Conservation (phyloP, 2,888 invertebrate species). For the Cremastinae sp. region DNA sequence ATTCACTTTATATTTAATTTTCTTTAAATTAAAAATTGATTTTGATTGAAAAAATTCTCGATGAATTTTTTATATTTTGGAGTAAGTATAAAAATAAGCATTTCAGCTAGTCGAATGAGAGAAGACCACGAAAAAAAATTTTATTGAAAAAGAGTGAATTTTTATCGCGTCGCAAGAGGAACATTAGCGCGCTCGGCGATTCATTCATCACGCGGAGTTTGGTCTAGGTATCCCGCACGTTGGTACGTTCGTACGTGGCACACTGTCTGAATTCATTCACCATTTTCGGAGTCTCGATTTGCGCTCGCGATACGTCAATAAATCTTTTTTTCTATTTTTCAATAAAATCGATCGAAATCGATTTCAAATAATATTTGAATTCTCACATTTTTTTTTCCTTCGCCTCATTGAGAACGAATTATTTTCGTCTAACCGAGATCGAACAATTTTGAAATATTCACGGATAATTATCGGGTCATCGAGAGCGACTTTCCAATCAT, state of each 20-base stretch:
- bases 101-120: not conserved
- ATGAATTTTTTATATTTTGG: no score
- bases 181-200: conserved; percentile 21
- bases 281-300: conserved; percentile 25
- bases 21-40: no score
- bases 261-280: conserved; percentile 44
- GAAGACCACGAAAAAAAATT: not conserved
- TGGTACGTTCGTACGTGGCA: conserved; percentile 32
- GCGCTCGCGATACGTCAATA: conserved; percentile 15
- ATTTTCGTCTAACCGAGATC: no score
- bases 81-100: not conserved
- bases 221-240: conserved; percentile 31
- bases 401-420: no score
- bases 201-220: conserved; percentile 44
- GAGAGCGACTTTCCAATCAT: no score
- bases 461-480: no score
- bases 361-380: no score
- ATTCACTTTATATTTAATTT: no score
- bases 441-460: no score
- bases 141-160: not conserved
- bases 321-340: conserved; percentile 15
- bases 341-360: not conserved
- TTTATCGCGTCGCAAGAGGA: not conserved
- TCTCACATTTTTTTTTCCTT: not conserved
- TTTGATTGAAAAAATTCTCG: no score